Evolutionary conservation across 2,113 vertebrate genomes (phyloP).

Genomic region (Diadophis punctatus): DNA sequence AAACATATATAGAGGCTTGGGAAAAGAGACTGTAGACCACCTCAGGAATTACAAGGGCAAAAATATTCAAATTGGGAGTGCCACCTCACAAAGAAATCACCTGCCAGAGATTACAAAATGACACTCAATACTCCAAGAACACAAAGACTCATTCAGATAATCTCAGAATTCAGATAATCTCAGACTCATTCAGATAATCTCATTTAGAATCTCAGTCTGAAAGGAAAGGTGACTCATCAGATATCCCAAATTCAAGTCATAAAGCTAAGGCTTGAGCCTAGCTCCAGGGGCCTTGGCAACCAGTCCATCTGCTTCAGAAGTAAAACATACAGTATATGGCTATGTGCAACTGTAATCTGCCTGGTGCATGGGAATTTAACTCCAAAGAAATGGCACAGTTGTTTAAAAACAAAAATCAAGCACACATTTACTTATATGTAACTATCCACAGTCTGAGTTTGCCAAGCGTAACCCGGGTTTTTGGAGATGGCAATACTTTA

Average conservation of each 20-base stretch:
- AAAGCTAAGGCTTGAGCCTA: background rate
- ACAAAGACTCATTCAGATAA: background rate
- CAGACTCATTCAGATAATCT: too few species aligned
- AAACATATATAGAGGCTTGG: background rate
- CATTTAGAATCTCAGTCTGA: too few species aligned
- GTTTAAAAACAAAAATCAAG: background rate
- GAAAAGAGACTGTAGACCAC: background rate
- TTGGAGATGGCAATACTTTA: background rate
- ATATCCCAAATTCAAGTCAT: background rate
- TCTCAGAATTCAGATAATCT: background rate
- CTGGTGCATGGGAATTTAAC: background rate
- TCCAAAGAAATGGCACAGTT: background rate
- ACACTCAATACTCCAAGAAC: background rate
- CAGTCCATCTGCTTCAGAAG: background rate
- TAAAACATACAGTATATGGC: background rate
- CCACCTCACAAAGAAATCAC: background rate
- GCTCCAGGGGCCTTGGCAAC: background rate
- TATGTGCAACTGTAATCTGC: background rate
- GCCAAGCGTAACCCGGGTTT: background rate
- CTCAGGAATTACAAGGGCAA: background rate
- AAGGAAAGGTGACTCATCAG: background rate
- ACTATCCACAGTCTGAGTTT: background rate
- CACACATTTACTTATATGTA: background rate
- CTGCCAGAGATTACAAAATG: background rate
- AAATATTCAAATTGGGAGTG: background rate